Base-by-base conservation (phyloP, 2,888 invertebrate genomes). In the Matsumyia berberina region DNA sequence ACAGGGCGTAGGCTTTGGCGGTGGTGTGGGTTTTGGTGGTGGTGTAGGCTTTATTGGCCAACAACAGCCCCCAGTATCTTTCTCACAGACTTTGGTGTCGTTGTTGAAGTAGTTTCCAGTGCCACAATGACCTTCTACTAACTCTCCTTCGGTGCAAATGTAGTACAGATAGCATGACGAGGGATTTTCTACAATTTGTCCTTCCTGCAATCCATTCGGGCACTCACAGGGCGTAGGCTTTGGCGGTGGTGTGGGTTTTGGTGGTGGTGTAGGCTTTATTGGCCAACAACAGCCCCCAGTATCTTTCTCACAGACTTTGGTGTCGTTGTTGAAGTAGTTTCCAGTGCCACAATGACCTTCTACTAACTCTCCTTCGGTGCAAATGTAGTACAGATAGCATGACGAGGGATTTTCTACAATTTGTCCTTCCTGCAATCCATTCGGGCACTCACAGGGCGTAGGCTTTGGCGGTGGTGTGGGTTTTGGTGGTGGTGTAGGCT, bases 231-330 rank as follows among this genome's bases (percentile, higher is more conserved):
- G 42, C 6, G 35, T 12, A 2, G 64, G 53, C 9, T 5, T 12
- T 0, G 35, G 87, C 87, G 6, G 35, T 9, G 74, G 9, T 9
- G 44, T 2, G 8, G 55, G 42, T 12, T 24, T 24, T 24, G 24
- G 24, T 24, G 24, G 24, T 4, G 24, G 24, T 24, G 24, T 24
- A 24, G 24, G 24, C 4, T 4, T 37, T 0, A 11, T 5, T 6
- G 70, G 35, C 81, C 85, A 77, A 58, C 87, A 87, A 8, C 6
- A 12, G n/a, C 81, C 60, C 4, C 77, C 44, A 8, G 51, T 46
- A 12, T 74, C 86, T 1, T 12, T 33, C 24, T 67, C 67, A 29
- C 76, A 76, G 0, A 12, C 0, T 3, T 19, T 58, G 0, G 53
- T 46, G 5, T 0, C 46, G 8, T n/a, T 44, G 49, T 76, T 64